Evolutionary conservation across 2,797 vertebrate species (phyloP), one percentile per base, ranked within the genome.

Genomic region (Capromys pilorides): DNA sequence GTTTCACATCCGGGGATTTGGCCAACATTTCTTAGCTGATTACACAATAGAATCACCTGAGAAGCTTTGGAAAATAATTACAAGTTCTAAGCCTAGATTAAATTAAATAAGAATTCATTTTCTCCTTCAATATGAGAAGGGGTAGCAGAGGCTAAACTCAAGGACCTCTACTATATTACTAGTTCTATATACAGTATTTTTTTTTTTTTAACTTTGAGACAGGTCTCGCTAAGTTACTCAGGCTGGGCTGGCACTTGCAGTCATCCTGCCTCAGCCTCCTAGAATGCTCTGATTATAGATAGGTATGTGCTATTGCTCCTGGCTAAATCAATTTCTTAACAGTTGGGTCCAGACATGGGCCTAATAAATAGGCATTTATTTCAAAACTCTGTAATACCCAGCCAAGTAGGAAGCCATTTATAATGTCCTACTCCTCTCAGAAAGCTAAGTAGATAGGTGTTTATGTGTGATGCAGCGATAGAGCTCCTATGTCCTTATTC

Each of bases 1-100:
- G 86, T 80, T 93, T 91, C 54, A 92, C 90, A 94, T 81, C 28
- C 14, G 31, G 81, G 45, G 51, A 21, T 89, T n/a, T 93, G 45
- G 18, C 24, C 49, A 45, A 12, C 33, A 62, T 54, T 88, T 85
- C 62, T 86, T 88, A 82, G 79, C 73, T 57, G 21, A 80, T 8
- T 79, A 77, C 22, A 83, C 26, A 49, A 79, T 36, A 88, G 26
- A 95, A 95, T 54, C 54, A 77, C 61, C 19, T 33, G 22, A 61
- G 16, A 91, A 89, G 45, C 54, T 90, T 96, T 89, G 85, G 77
- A 80, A 92, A 78, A 11, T 69, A 79, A n/a, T 2, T 75, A 75
- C 14, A 82, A 57, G 81, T 24, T 11, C n/a, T 71, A 71, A 71
- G 10, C 10, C 33, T 12, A 88, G 39, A 90, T 81, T 0, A 91